Evolutionary conservation across 1,140 invertebrate species (phyloP), one percentile per base, ranked within the genome.

Genomic region (Drosophila albomicans): DNA sequence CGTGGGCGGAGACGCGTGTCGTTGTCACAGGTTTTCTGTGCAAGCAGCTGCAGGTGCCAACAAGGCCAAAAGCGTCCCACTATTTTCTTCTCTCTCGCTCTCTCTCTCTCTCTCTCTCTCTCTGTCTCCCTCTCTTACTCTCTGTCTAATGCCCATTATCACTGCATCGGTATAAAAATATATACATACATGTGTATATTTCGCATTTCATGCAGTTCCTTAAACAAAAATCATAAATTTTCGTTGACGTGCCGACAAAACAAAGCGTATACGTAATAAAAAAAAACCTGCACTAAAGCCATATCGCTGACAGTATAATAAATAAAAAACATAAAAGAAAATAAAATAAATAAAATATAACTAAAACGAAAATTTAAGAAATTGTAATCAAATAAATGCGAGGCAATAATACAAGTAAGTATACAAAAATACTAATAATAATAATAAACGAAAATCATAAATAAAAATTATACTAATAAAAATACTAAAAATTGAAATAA

Each of bases 241-340:
- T 11, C 46, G 67, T 62, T 62, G 81, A 54, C 51, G 41, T 56
- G 65, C 38, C 20, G 57, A 41, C 51, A 46, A 41, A 13, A 63
- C 79, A 28, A n/a, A 65, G 62, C 82, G 79, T 87, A 82, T 87
- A 52, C 68, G 72, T 58, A 86, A 86, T 79, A 61, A 63, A 66
- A 70, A 70, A 51, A 35, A 64, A 1, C n/a, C 30, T 54, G 38
- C 8, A 45, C 8, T 43, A 43, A 43, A 43, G n/a, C n/a, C n/a
- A 43, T 5, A 43, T 13, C 41, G 41, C 41, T 6, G 38, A 43
- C 41, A 43, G 1, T 3, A 41, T 11, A n/a, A 41, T 41, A 41
- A 41, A 41, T 11, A 41, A 11, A 41, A 52, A 28, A 20, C 32
- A 41, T 10, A 49, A 49, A 10, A 2, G 16, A 2, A 16, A n/a